A percentile compares a stretch with the other conserved stretches of the same genome.
Evolutionary conservation across 2,113 vertebrate genomes (phyloP).

Genomic region (Balaeniceps rex): DNA sequence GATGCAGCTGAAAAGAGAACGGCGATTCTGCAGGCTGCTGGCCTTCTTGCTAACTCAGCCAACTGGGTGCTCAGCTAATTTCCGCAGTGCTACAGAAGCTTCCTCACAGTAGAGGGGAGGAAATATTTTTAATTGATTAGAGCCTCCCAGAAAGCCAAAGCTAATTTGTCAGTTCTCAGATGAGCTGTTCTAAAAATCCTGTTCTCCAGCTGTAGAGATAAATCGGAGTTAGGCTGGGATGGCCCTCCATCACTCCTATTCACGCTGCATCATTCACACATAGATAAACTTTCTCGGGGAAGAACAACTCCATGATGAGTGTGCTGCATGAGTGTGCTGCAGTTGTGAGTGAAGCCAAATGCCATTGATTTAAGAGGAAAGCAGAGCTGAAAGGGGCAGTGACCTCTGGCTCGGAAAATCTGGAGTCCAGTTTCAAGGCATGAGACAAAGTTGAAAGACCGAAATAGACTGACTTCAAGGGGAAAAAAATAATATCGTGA

Average conservation of each 20-base stretch:
- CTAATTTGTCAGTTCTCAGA: background rate
- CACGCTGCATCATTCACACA: background rate
- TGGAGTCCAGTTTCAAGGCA: background rate
- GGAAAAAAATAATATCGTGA: background rate
- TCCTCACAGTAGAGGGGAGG: background rate
- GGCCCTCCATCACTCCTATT: background rate
- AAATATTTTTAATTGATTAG: conserved; percentile 19
- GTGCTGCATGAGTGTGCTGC: background rate
- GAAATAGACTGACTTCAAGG: background rate
- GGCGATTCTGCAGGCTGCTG: accelerated
- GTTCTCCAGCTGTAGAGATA: background rate
- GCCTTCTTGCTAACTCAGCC: conserved; percentile 13
- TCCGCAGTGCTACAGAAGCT: background rate
- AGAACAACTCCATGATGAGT: background rate
- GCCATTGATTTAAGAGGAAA: background rate
- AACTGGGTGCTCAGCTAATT: background rate
- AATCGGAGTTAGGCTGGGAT: background rate
- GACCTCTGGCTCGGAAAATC: background rate
- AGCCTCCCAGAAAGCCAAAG: conserved; percentile 4
- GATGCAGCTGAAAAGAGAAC: background rate
- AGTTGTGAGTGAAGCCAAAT: background rate
- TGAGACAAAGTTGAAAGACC: background rate
- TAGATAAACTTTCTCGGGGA: background rate
- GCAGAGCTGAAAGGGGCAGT: background rate
- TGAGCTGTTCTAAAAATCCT: background rate